Evolutionary conservation across 2,113 vertebrate genomes (phyloP), one percentile per base, ranked within the genome.

Genomic region (Dolichallabes microphthalmus): DNA sequence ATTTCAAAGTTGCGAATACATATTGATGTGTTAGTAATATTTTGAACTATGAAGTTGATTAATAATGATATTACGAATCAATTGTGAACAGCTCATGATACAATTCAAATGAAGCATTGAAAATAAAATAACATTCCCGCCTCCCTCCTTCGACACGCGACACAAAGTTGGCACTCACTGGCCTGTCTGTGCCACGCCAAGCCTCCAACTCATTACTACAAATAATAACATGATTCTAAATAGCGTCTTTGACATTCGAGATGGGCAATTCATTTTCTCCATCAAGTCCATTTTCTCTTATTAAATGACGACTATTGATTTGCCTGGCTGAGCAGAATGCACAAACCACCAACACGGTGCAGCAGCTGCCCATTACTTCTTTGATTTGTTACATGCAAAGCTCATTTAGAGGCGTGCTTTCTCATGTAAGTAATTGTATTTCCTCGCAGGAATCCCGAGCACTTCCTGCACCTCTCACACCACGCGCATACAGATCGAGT

Each of bases 251-350:
- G 90, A 90, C 90, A 89, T 90, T 87, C 87, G 85, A 91, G 79
- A 90, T 87, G 85, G 87, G 87, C 88, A 88, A 91, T 92, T 91
- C 91, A 90, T 90, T 91, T 89, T 75, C 87, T 90, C 89, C 88
- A 93, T 88, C 82, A 82, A 84, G 60, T 81, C 35, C 32, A 73
- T 86, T 88, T 84, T 86, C 82, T 82, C 61, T 94, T 91, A 93
- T 92, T 92, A 92, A 93, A 94, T 94, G 85, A 94, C 92, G 91
- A 89, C 83, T 93, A 93, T 92, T 92, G 92, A 94, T 94, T 94
- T 93, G 91, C 90, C 90, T 89, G 89, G 79, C 86, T 80, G 82
- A 71, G 87, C 77, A 63, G 58, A 87, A 84, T 82, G 39, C 66
- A 75, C 80, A 87, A 87, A 88, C 81, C 83, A 82, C 58, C 76